Evolutionary conservation across 2,888 invertebrate species (phyloP).

Genomic region (Ophraella communa): DNA sequence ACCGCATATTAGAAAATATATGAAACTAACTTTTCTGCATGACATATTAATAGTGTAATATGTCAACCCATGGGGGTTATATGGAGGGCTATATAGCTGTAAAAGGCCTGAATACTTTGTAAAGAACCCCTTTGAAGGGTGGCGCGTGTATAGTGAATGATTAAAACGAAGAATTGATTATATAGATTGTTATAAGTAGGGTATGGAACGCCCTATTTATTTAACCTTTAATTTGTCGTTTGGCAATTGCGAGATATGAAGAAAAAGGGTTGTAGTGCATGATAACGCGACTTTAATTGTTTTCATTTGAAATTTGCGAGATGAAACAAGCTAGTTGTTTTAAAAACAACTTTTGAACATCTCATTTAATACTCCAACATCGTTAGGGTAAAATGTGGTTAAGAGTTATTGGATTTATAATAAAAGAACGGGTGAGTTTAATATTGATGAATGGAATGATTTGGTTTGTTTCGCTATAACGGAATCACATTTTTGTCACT

Average conservation of each 20-base stretch:
- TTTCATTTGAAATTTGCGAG: background rate
- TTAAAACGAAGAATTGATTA: conserved; percentile 34
- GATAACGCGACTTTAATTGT: background rate
- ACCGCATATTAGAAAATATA: background rate
- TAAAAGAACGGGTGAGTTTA: background rate
- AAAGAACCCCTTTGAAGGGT: conserved; percentile 21
- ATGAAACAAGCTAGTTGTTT: background rate
- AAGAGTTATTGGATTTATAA: background rate
- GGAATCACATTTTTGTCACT: too few relatives aligned
- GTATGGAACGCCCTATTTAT: conserved; percentile 33
- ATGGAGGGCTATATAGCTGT: conserved; percentile 14
- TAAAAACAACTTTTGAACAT: background rate
- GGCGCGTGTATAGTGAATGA: conserved; percentile 28
- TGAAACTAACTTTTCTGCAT: conserved; percentile 5
- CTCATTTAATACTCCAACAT: background rate
- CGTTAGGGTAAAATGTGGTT: background rate
- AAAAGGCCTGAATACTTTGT: conserved; percentile 22
- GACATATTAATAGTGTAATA: conserved; percentile 22
- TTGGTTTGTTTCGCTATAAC: too few relatives aligned
- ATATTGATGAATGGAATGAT: too few relatives aligned
- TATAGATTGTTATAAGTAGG: conserved; percentile 27
- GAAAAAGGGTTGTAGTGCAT: background rate
- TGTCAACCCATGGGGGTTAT: conserved; percentile 26
- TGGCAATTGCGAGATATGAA: conserved; percentile 24
- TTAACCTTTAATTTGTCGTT: conserved; percentile 35